Conservation (phyloP, 2,113 vertebrate genomes). For the Colinus virginianus region DNA sequence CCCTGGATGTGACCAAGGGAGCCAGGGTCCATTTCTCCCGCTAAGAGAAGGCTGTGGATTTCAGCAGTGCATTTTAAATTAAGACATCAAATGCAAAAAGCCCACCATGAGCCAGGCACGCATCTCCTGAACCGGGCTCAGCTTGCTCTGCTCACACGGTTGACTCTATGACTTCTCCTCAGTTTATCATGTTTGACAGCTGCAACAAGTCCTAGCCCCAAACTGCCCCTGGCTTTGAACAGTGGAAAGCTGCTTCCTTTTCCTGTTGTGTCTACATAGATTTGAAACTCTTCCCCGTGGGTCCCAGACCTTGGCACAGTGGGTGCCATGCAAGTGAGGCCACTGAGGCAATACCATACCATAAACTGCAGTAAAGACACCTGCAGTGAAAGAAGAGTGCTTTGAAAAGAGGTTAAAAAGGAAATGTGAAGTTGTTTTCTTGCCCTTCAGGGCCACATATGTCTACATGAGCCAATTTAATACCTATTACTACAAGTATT, state of each 20-base stretch:
- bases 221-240: neutral
- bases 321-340: neutral
- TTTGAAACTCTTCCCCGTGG: neutral
- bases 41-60: neutral
- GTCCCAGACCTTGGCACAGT: neutral
- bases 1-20: neutral
- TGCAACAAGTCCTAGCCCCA: neutral
- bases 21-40: neutral
- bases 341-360: neutral
- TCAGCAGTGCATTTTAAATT: neutral
- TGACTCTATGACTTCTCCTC: neutral
- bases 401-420: neutral
- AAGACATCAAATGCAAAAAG: neutral
- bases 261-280: neutral
- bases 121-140: neutral
- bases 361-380: neutral
- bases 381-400: neutral
- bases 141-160: neutral
- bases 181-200: neutral
- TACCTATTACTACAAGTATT: constrained; percentile 27
- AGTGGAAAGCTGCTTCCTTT: neutral
- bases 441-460: constrained; percentile 25
- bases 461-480: constrained; percentile 35
- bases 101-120: neutral
- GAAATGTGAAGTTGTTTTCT: constrained; percentile 22